Evolutionary conservation across 2,113 vertebrate genomes (phyloP).

Genomic region (Phycodurus eques): DNA sequence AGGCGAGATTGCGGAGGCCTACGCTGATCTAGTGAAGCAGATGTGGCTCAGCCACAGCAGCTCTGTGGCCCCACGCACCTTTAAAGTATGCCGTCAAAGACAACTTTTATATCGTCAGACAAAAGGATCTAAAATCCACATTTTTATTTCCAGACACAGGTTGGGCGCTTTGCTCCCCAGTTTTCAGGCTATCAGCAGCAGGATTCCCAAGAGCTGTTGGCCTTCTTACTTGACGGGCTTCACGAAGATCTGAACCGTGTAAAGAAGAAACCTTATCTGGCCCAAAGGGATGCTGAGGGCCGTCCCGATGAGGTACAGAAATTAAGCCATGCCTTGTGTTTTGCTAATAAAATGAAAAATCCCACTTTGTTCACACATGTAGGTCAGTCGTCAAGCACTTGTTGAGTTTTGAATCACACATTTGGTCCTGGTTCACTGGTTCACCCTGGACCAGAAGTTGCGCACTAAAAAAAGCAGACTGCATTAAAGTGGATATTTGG

Average conservation of each 20-base stretch:
- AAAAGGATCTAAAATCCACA: background rate
- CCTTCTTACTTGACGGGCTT: conserved; percentile 92
- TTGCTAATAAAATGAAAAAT: background rate
- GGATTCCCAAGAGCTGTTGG: conserved; percentile 94
- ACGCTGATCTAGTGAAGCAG: conserved; percentile 93
- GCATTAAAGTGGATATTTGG: too few species aligned
- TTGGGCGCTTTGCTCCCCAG: conserved; percentile 95
- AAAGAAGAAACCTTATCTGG: conserved; percentile 95
- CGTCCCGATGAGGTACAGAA: conserved; percentile 84
- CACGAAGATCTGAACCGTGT: conserved; percentile 96
- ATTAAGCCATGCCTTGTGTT: background rate
- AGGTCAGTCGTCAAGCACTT: too few species aligned
- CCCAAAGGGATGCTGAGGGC: conserved; percentile 88
- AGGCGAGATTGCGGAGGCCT: conserved; percentile 94
- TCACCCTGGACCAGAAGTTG: too few species aligned
- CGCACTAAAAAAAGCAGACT: too few species aligned
- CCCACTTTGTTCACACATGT: background rate
- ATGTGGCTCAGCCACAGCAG: conserved; percentile 92
- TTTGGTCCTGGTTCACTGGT: too few species aligned
- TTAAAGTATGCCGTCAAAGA: conserved; percentile 81
- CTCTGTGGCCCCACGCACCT: conserved; percentile 88
- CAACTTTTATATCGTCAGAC: background rate
- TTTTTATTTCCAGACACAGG: conserved; percentile 81
- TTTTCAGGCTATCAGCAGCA: conserved; percentile 98
- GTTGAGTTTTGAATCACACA: too few species aligned